Evolutionary conservation across 2,797 vertebrate genomes (phyloP), one percentile per base, ranked within the genome.

Genomic region (Monodelphis domestica): DNA sequence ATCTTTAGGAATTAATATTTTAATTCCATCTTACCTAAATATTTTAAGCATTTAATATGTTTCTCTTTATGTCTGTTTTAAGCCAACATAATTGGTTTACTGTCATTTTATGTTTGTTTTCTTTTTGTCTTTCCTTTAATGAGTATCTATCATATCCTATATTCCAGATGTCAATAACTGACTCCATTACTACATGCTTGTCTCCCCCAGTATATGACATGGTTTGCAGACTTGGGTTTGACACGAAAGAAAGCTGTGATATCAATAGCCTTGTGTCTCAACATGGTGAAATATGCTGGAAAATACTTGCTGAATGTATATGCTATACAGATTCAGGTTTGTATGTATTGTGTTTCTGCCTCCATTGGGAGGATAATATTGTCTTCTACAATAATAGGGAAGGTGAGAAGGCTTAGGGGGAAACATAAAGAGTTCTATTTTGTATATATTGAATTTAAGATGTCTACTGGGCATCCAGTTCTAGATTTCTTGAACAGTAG

Each of bases 161-260:
- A 0, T 98, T 98, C 91, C 94, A 99, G 98, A 97, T 98, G 93
- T 88, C 91, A 0, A 59, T 52, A 52, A 91, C 70, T 51, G 95
- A 94, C 29, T 87, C 59, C 0, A 5, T 97, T n/a, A 91, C 97
- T 53, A 99, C 98, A 45, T 99, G 98, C 89, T 98, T 99, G 94
- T 99, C 98, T 89, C 95, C 97, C 30, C 53, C 95, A 1, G 98
- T 99, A 33, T 96, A 98, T 91, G 98, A 98, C 9, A 90, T 91
- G 12, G 97, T 99, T 92, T 98, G 98, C 92, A 93, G 97, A 93
- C 94, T 98, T 87, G 98, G 98, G 90, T 98, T 98, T 97, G 98
- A 98, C 95, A 95, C 96, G 87, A 91, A 87, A 95, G 96, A 95
- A 6, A 17, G 2, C 21, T 96, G 92, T 90, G 96, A 97, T 21